phyloP scores from a whole-genome alignment of 2,797 vertebrate genomes.

The Dromococcyx pavoninus region DNA sequence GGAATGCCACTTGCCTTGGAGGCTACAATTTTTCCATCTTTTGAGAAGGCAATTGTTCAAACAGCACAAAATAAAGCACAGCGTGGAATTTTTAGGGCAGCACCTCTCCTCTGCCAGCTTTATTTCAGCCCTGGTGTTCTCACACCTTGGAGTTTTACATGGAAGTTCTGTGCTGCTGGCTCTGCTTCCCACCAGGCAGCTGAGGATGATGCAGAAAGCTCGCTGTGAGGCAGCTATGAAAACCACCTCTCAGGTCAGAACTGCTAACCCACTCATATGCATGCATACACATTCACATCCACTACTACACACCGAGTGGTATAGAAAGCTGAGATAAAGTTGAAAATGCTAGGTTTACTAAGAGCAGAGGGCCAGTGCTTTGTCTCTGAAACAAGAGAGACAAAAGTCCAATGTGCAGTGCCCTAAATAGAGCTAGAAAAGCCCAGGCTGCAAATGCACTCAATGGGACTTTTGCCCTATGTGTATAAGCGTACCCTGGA shows the following conservation, averaged over 20 bases:
- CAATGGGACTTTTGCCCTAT: constrained; percentile 28
- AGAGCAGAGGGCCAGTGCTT: constrained; percentile 16
- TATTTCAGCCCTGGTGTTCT: not conserved
- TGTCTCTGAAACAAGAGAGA: constrained; percentile 54
- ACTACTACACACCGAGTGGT: not conserved
- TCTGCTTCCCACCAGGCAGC: not conserved
- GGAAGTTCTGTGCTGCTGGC: not conserved
- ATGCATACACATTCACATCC: not conserved
- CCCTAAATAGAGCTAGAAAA: constrained; percentile 56
- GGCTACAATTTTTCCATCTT: not conserved
- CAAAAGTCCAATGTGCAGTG: constrained; percentile 38
- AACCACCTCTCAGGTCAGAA: not conserved
- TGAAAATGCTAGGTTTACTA: not conserved
- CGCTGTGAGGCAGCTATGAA: not conserved
- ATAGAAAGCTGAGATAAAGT: constrained; percentile 28
- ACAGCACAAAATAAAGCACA: not conserved
- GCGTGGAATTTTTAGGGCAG: not conserved
- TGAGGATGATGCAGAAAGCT: not conserved
- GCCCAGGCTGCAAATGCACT: constrained; percentile 41
- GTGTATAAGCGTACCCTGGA: constrained; percentile 28
- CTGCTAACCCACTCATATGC: not conserved
- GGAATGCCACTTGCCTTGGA: not conserved
- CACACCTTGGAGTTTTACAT: not conserved
- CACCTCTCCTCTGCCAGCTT: not conserved
- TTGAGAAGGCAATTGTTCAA: not conserved